phyloP scores from a whole-genome alignment of 2,888 invertebrate species.

The Phortica okadai region DNA sequence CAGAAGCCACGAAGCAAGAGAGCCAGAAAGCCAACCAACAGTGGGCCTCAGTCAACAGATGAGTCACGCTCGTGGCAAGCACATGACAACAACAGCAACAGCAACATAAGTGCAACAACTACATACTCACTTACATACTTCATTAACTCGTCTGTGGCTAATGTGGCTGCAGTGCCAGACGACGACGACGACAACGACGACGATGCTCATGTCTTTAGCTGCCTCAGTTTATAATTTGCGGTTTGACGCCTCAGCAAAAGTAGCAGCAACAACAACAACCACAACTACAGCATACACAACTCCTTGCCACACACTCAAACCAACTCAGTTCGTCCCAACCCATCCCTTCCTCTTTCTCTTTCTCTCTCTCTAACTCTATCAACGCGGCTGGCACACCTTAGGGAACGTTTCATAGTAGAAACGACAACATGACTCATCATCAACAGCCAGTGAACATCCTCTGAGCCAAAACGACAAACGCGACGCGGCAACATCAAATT shows the following conservation, averaged over 20 bases:
- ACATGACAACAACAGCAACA: conserved; percentile 15
- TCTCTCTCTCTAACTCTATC: neutral
- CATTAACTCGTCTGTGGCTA: conserved; percentile 17
- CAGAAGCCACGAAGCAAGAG: neutral
- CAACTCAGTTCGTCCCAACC: neutral
- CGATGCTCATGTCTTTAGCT: conserved; percentile 8
- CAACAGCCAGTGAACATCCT: conserved; percentile 16
- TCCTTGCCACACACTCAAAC: neutral
- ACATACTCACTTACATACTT: neutral
- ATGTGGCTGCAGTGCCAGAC: neutral
- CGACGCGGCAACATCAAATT: conserved; percentile 1
- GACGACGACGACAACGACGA: neutral
- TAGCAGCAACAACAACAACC: neutral
- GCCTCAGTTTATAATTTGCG: conserved; percentile 24
- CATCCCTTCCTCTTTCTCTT: neutral
- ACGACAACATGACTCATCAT: conserved; percentile 20
- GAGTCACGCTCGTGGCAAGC: conserved; percentile 24
- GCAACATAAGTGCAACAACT: neutral
- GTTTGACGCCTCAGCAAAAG: conserved; percentile 16
- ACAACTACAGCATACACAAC: neutral
- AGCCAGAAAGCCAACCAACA: neutral
- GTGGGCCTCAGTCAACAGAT: conserved; percentile 1
- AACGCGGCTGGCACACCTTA: neutral
- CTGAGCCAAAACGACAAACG: conserved; percentile 4
- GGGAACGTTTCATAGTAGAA: neutral